These are phyloP conservation scores for Pedetes capensis DNA, from an alignment of 2,113 vertebrate species.

Conservation along the genomic window DNA sequence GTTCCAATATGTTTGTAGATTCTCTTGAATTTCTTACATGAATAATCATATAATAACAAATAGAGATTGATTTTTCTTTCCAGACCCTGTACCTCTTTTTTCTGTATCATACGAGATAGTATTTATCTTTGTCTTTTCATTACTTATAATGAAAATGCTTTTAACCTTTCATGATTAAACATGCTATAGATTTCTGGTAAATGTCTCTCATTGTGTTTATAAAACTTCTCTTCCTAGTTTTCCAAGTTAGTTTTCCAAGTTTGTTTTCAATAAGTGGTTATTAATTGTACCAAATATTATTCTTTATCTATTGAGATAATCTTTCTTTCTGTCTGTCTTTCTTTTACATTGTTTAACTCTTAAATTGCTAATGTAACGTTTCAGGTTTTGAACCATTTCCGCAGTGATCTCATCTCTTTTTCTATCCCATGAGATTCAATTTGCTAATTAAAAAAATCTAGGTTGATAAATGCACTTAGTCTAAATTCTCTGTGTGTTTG, in stretches of 20 bases:
- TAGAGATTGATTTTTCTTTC: slow-evolving; percentile 33
- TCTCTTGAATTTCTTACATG: background rate
- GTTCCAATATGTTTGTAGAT: background rate
- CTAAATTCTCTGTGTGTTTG: background rate
- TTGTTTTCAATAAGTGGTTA: background rate
- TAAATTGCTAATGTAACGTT: background rate
- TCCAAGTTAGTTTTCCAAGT: background rate
- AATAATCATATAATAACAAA: background rate
- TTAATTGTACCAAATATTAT: slow-evolving; percentile 28
- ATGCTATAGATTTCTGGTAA: background rate
- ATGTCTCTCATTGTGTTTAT: background rate
- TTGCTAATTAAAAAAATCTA: background rate
- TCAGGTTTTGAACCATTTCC: background rate
- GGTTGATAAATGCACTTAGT: background rate
- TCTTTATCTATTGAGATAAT: background rate
- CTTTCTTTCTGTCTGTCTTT: background rate
- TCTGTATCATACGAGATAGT: background rate
- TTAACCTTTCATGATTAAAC: background rate
- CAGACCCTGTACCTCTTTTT: background rate
- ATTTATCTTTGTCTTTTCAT: slow-evolving; percentile 26
- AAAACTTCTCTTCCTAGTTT: slow-evolving; percentile 28
- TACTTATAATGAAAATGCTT: background rate
- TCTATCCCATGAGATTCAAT: background rate
- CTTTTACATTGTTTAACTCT: background rate
- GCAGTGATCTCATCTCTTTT: background rate